Conservation (phyloP, 2,888 invertebrate species). For the Nasonovia ribisnigri region DNA sequence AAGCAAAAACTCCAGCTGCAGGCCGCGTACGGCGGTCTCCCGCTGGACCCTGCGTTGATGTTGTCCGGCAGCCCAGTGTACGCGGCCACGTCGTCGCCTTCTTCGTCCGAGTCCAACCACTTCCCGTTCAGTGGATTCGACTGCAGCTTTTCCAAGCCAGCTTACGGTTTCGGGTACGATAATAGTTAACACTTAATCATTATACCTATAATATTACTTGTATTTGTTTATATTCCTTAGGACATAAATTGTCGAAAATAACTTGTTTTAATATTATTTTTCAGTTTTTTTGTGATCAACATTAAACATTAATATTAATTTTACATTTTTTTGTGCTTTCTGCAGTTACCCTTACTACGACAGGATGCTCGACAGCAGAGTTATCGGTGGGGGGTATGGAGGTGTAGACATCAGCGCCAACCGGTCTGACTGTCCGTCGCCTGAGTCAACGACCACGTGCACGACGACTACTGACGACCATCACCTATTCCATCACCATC, state of each 20-base stretch:
- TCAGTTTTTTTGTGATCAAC: not conserved
- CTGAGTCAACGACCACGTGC: slow-evolving; percentile 7
- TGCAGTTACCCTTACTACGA: slow-evolving; percentile 13
- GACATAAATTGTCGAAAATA: not conserved
- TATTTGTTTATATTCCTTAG: not conserved
- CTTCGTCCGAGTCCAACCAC: slow-evolving; percentile 39
- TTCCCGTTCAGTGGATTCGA: slow-evolving; percentile 26
- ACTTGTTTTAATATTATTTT: not conserved
- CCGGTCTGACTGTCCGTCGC: slow-evolving; percentile 27
- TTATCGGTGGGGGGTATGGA: not conserved
- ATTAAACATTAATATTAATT: not conserved
- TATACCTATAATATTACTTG: not conserved
- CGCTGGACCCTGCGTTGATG: not conserved
- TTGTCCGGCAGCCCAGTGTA: not conserved
- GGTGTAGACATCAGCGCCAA: not conserved
- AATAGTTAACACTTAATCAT: not conserved
- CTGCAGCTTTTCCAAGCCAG: not conserved
- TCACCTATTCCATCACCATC: not conserved
- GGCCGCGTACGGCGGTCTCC: not conserved
- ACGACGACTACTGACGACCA: not conserved
- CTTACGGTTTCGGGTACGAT: slow-evolving; percentile 27
- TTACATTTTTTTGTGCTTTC: not conserved
- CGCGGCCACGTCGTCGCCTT: not conserved
- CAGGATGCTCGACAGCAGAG: not conserved
- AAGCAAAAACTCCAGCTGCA: not conserved